These are phyloP conservation scores for Pristionchus maxplancki DNA, from an alignment of 2,888 invertebrate species.

Conservation along the genomic window DNA sequence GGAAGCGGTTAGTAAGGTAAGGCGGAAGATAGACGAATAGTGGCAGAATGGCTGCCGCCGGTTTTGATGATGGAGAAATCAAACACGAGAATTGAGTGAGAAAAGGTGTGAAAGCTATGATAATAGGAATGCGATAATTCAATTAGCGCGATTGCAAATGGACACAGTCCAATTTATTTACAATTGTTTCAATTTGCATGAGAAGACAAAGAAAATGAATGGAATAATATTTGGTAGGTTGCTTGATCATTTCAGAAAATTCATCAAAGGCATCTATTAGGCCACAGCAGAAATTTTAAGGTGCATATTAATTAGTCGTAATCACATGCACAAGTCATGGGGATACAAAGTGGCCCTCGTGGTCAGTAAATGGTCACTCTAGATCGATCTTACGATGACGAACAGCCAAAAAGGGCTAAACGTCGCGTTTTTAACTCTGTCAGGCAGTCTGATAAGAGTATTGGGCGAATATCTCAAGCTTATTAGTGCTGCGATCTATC, in stretches of 20 bases:
- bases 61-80: neutral
- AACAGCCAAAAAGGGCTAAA: constrained; percentile 18
- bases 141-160: neutral
- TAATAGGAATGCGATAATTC: neutral
- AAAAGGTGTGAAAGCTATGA: neutral
- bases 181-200: neutral
- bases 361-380: neutral
- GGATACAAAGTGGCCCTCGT: neutral
- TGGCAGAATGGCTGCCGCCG: neutral
- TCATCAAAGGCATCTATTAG: too few species aligned
- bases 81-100: neutral
- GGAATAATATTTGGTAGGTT: too few species aligned
- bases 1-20: neutral
- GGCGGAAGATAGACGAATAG: neutral
- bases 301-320: neutral
- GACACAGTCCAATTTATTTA: neutral
- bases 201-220: neutral
- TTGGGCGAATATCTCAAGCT: neutral
- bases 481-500: neutral
- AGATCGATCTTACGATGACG: constrained; percentile 26
- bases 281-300: too few species aligned
- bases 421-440: neutral
- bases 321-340: neutral
- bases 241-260: too few species aligned
- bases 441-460: neutral